Evolutionary conservation across 2,888 invertebrate species (phyloP).

Genomic region (Drosophila mimetica): DNA sequence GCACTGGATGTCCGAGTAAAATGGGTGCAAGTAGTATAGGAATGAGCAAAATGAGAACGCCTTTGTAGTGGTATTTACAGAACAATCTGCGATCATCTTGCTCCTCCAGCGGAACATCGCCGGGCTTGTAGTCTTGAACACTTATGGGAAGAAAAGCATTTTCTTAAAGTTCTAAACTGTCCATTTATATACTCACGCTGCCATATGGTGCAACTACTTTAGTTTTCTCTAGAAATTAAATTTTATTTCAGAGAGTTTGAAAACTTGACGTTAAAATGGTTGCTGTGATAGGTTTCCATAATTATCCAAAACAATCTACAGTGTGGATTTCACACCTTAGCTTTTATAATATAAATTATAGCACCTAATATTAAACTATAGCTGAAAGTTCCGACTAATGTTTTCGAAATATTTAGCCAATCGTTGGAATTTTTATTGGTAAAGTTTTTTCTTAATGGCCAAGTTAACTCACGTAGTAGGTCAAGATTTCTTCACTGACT

Average conservation of each 20-base stretch:
- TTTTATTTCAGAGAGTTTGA: neutral
- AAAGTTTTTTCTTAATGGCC: constrained; percentile 58
- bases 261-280: neutral
- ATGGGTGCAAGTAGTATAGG: constrained; percentile 49
- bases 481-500: constrained; percentile 56
- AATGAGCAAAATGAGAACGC: constrained; percentile 47
- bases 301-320: too few species aligned
- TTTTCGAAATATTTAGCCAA: constrained; percentile 5
- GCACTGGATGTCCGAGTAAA: constrained; percentile 18
- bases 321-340: too few species aligned
- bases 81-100: constrained; percentile 54
- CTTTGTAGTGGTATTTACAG: constrained; percentile 63
- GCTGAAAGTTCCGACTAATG: neutral
- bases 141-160: neutral
- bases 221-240: neutral
- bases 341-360: too few species aligned
- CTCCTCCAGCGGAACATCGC: constrained; percentile 42
- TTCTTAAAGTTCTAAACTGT: too few species aligned
- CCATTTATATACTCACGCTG: constrained; percentile 1
- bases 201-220: constrained; percentile 1
- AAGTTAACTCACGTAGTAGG: constrained; percentile 55
- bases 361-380: neutral
- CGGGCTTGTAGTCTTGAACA: constrained; percentile 56
- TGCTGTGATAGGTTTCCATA: neutral
- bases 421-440: constrained; percentile 60